Evolutionary conservation across 2,113 vertebrate species (phyloP).

Genomic region (Grammomys surdaster): DNA sequence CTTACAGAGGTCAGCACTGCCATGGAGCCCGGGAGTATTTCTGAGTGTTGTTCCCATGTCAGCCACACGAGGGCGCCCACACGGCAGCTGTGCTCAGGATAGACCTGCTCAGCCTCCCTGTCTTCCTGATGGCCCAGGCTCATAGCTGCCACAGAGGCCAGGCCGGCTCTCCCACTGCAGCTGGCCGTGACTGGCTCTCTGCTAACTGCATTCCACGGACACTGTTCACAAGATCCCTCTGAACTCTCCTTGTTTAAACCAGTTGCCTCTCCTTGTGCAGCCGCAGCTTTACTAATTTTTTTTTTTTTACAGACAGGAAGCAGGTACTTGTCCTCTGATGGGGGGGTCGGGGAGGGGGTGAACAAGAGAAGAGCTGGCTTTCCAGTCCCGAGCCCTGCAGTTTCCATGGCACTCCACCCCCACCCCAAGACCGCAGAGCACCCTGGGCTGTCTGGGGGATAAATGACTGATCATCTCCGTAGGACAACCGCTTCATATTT

Average conservation of each 20-base stretch:
- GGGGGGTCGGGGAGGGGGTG: not conserved
- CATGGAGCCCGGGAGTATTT: not conserved
- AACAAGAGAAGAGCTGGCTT: not conserved
- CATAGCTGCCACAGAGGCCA: not conserved
- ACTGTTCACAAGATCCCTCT: not conserved
- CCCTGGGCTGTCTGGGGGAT: not conserved
- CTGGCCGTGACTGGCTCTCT: fast-evolving
- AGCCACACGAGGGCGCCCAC: constrained; percentile 44
- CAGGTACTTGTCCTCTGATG: not conserved
- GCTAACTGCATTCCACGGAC: not conserved
- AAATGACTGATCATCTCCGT: not conserved
- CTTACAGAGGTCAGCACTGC: no score
- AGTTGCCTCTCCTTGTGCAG: not conserved
- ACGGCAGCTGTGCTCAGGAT: not conserved
- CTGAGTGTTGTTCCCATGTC: fast-evolving
- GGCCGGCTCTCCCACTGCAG: not conserved
- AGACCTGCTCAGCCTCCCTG: not conserved
- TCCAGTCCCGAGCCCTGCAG: no score
- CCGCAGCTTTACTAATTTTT: fast-evolving
- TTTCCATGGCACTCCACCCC: no score
- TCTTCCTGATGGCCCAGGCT: not conserved
- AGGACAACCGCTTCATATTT: not conserved
- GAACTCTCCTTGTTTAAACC: not conserved
- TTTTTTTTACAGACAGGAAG: not conserved
- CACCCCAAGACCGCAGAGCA: not conserved